Evolutionary conservation across 2,888 invertebrate species (phyloP).

Genomic region (Ochropacha duplaris): DNA sequence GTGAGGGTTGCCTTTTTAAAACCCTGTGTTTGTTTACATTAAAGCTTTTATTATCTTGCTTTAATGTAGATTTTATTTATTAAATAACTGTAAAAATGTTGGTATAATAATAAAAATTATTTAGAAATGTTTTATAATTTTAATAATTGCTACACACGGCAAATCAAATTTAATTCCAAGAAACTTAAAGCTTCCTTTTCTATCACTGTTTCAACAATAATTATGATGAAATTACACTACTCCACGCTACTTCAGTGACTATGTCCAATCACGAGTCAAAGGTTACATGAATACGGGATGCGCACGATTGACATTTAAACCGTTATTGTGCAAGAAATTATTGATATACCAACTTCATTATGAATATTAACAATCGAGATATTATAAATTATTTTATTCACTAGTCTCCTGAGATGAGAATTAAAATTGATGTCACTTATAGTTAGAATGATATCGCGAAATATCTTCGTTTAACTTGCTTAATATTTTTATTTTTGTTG

Average conservation of each 20-base stretch:
- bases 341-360: conserved; percentile 4
- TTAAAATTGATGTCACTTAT: not conserved
- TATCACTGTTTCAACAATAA: not conserved
- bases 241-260: conserved; percentile 20
- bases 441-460: not conserved
- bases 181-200: not conserved
- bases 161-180: not conserved
- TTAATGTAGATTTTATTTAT: no score
- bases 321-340: conserved; percentile 31
- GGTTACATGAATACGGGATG: conserved; percentile 29
- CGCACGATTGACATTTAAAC: conserved; percentile 48
- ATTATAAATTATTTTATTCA: not conserved
- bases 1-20: not conserved
- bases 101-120: no score
- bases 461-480: not conserved
- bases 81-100: no score
- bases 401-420: not conserved
- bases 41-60: not conserved
- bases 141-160: not conserved
- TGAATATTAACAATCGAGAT: not conserved
- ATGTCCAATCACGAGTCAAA: conserved; percentile 38
- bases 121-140: not conserved
- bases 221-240: not conserved
- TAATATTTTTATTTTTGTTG: not conserved
- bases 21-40: not conserved